Evolutionary conservation across 2,888 invertebrate species (phyloP).

Genomic region (Dioctria linearis): DNA sequence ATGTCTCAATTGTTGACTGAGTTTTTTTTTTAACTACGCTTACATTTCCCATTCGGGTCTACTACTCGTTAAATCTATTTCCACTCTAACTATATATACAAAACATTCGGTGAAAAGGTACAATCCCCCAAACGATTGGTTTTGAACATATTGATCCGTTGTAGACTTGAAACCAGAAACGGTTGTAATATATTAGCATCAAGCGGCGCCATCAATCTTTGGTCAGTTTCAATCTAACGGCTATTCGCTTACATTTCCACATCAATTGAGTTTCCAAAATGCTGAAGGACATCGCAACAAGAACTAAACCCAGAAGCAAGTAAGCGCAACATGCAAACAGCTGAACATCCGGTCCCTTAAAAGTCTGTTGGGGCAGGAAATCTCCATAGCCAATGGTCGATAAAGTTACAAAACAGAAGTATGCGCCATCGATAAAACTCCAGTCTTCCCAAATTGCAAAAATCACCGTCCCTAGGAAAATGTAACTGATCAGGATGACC

Average conservation of each 20-base stretch:
- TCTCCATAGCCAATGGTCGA: conserved; percentile 89
- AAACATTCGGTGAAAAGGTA: background rate
- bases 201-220: conserved; percentile 71
- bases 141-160: background rate
- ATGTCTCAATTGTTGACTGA: conserved; percentile 33
- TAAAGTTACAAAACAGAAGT: conserved; percentile 88
- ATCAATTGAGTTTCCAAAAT: conserved; percentile 86
- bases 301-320: conserved; percentile 82
- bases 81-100: conserved; percentile 37
- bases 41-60: conserved; percentile 23
- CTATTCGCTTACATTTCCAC: conserved; percentile 80
- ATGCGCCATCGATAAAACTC: conserved; percentile 85
- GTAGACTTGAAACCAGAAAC: conserved; percentile 28
- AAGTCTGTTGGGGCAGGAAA: conserved; percentile 75
- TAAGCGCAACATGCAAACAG: conserved; percentile 86
- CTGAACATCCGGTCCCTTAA: conserved; percentile 74
- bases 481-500: conserved; percentile 80
- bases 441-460: conserved; percentile 87
- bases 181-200: background rate
- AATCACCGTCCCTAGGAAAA: conserved; percentile 82
- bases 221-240: conserved; percentile 79
- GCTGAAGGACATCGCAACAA: conserved; percentile 89
- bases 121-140: background rate
- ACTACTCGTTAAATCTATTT: background rate
- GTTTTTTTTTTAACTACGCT: conserved; percentile 22